Conservation (phyloP, 2,888 invertebrate species). For the Standfussiana lucernea region DNA sequence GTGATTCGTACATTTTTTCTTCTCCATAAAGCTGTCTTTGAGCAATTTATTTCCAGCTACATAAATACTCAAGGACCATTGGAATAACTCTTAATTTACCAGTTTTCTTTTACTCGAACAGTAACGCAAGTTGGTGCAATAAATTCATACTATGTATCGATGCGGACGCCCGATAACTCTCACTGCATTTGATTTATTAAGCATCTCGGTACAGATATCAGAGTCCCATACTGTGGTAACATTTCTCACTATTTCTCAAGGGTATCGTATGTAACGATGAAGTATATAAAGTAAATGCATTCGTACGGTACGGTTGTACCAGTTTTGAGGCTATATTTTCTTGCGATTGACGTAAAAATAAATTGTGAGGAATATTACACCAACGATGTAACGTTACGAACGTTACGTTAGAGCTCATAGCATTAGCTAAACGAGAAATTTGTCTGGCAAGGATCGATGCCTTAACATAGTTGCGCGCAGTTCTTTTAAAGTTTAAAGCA, state of each 20-base stretch:
- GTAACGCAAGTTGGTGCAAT: conserved; percentile 59
- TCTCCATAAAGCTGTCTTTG: conserved; percentile 50
- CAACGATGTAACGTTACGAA: neutral
- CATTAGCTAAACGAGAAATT: neutral
- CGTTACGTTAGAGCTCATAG: neutral
- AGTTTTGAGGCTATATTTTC: conserved; percentile 42
- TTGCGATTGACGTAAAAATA: conserved; percentile 24
- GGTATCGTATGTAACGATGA: conserved; percentile 64
- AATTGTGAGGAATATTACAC: neutral
- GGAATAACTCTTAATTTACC: conserved; percentile 59
- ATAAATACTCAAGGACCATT: conserved; percentile 44
- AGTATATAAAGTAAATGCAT: conserved; percentile 57
- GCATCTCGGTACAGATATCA: conserved; percentile 64
- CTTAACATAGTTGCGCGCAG: neutral
- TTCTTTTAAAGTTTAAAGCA: neutral
- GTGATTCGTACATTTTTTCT: conserved; percentile 37
- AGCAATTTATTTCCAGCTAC: conserved; percentile 45
- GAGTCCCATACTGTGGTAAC: conserved; percentile 63
- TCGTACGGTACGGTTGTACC: conserved; percentile 40
- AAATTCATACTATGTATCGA: conserved; percentile 64
- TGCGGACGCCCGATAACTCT: conserved; percentile 63
- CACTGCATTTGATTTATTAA: conserved; percentile 68
- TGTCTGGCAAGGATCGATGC: neutral
- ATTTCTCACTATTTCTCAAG: conserved; percentile 67
- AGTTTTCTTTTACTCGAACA: conserved; percentile 54